Evolutionary conservation across 2,888 invertebrate species (phyloP), one percentile per base, ranked within the genome.

Genomic region (Temnothorax rugatulus): DNA sequence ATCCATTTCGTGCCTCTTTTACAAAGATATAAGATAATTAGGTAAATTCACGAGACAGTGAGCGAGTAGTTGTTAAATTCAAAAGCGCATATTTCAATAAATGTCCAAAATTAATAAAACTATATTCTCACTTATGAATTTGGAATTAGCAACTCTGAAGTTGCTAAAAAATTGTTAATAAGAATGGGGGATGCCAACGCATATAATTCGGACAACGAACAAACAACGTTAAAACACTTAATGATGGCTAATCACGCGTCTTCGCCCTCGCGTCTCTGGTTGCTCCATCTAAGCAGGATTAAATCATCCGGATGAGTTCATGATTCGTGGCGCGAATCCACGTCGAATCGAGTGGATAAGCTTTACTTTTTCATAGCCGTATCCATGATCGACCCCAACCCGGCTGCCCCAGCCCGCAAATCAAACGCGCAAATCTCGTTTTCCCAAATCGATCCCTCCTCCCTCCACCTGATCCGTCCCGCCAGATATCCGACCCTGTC

Each of bases 401-500:
- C 68, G 66, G 63, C 54, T 34, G 29, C 47, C 52, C 84, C 54
- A 68, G 29, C 52, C 74, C 81, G 77, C 84, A 84, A 86, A 86
- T 86, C 86, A 86, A 84, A 84, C 84, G 81, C 76, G 84, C 81
- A 86, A 86, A 86, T 86, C 86, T 81, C 84, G 84, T 84, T 84
- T 82, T 82, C 75, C 76, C 84, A 86, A 84, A 86, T 86, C 86
- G 47, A 73, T 44, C 71, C 41, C 54, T 44, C 54, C 57, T 29
- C 18, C 41, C 38, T 8, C 4, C 41, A 38, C 0, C n/a, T 34
- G 44, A 66, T 66, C 47, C 75, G 34, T 66, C 63, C 73, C n/a
- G 7, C 34, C 25, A 57, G 7, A 79, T 79, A 79, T 79, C 47
- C 59, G 79, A 79, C 52, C 47, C 59, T 41, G 41, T 47, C 57